Evolutionary conservation across 2,797 vertebrate genomes (phyloP).

Genomic region (Orientallactaga sibirica): DNA sequence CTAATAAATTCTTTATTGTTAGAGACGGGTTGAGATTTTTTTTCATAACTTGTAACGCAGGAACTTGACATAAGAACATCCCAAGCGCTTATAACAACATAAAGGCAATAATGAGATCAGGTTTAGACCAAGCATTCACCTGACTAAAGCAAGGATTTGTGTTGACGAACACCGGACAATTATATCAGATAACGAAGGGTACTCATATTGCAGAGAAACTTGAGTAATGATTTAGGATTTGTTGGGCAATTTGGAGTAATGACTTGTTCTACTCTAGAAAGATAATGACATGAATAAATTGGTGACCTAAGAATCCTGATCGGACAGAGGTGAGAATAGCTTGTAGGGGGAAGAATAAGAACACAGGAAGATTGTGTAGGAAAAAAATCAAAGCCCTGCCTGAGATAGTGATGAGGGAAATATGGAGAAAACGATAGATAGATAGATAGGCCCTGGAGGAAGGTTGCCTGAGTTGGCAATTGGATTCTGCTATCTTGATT

Average conservation of each 20-base stretch:
- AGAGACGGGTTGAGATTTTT: background rate
- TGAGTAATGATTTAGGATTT: conserved; percentile 20
- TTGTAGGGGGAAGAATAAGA: conserved; percentile 22
- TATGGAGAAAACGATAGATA: conserved; percentile 18
- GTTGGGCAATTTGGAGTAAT: conserved; percentile 45
- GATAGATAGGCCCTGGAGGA: background rate
- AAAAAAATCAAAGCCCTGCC: background rate
- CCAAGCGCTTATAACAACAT: background rate
- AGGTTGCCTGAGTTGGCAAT: background rate
- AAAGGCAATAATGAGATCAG: conserved; percentile 35
- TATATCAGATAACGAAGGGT: conserved; percentile 33
- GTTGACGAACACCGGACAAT: conserved; percentile 24
- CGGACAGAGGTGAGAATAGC: background rate
- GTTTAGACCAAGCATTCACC: conserved; percentile 31
- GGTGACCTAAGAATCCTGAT: conserved; percentile 1
- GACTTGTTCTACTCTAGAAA: conserved; percentile 24
- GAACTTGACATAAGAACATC: background rate
- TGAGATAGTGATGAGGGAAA: conserved; percentile 37
- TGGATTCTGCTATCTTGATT: background rate
- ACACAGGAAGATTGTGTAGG: background rate
- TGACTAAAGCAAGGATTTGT: conserved; percentile 2
- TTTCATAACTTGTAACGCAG: background rate
- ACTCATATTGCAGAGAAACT: conserved; percentile 57
- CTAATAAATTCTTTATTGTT: conserved; percentile 45
- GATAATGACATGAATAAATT: conserved; percentile 42